Evolutionary conservation across 1,140 invertebrate genomes (phyloP), one percentile per base, ranked within the genome.

Genomic region (Drosophila dunni): DNA sequence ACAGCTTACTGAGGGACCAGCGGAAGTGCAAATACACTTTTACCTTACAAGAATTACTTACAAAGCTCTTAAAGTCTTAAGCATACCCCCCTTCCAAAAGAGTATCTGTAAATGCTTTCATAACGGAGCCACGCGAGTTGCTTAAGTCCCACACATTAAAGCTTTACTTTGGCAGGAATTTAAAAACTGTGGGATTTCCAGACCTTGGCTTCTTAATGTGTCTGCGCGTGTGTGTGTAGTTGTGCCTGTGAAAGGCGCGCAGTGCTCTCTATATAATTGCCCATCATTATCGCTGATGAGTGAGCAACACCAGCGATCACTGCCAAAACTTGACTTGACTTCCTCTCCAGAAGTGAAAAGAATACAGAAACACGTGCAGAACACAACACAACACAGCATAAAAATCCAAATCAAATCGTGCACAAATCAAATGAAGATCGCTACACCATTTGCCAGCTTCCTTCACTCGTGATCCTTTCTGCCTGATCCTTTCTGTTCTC

Each of bases 211-310:
- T 0, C 24, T 62, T 34, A n/a, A 29, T 61, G 13, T 15, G 10
- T n/a, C 11, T 17, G 4, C 11, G 20, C 36, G 36, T 48, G 46
- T 38, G 15, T 48, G 38, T 56, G 20, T 56, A 36, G 15, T 50
- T 57, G 24, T 29, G 24, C 24, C 17, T 57, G 68, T 64, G 71
- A 75, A 75, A 67, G 56, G 70, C 38, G 63, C 63, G 15, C 24
- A 5, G 24, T 36, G 53, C 67, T 66, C 36, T 48, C 53, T 67
- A 79, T 58, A 79, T 86, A 88, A 88, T 88, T 88, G 83, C 77
- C 80, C 80, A 76, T 88, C 84, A 88, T 88, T 89, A 89, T 88
- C 80, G 69, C 84, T 88, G 83, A 88, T 88, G 83, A 88, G 80
- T 75, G 84, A 56, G 84, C 73, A 76, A 88, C 83, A 83, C 82